These are phyloP conservation scores for Ceratina calcarata DNA, from an alignment of 1,140 invertebrate species.

Conservation along the genomic window DNA sequence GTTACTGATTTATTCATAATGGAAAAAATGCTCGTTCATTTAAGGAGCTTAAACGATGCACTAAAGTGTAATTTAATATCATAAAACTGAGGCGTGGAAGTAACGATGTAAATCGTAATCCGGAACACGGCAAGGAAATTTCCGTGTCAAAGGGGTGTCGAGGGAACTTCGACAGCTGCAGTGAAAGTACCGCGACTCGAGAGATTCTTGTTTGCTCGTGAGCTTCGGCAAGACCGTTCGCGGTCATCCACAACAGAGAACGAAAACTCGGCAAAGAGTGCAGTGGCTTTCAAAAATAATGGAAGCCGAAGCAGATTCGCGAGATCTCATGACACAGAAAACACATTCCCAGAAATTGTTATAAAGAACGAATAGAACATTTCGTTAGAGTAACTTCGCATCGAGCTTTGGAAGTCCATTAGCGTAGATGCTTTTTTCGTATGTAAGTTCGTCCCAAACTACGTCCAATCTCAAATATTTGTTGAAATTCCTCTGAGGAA, in stretches of 20 bases:
- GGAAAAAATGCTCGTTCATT: too few species aligned
- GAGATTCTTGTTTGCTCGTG: conserved; percentile 47
- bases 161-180: conserved; percentile 50
- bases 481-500: too few species aligned
- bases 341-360: too few species aligned
- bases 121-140: conserved; percentile 12
- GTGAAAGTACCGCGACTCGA: conserved; percentile 38
- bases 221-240: conserved; percentile 43
- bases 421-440: too few species aligned
- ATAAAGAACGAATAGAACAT: too few species aligned
- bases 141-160: background rate
- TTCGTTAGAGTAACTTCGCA: too few species aligned
- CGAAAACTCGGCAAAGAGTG: conserved; percentile 18
- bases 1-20: too few species aligned
- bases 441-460: too few species aligned
- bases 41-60: background rate
- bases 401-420: too few species aligned
- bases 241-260: conserved; percentile 36
- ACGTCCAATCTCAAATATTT: too few species aligned
- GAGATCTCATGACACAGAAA: background rate
- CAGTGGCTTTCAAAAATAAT: conserved; percentile 30
- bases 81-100: background rate
- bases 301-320: background rate
- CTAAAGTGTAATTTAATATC: background rate
- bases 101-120: conserved; percentile 22